Conservation (phyloP, 2,888 invertebrate genomes). For the Icerya purchasi region DNA sequence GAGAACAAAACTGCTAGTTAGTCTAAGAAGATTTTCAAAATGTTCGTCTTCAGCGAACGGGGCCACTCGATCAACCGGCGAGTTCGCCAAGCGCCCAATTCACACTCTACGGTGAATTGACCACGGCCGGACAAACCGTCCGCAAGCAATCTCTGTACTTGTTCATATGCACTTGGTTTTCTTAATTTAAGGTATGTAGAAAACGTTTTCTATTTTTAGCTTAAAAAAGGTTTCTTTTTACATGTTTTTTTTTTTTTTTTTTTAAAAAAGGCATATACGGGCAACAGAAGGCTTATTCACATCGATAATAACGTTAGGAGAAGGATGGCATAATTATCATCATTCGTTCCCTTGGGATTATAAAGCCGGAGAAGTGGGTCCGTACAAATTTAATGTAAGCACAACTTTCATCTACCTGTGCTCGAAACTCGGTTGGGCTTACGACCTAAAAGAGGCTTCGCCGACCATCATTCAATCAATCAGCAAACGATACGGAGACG, state of each 20-base stretch:
- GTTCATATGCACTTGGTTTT: too few species aligned
- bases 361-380: neutral
- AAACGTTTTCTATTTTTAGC: too few species aligned
- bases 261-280: neutral
- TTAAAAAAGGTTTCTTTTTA: too few species aligned
- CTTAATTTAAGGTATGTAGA: too few species aligned
- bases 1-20: too few species aligned
- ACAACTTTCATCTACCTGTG: neutral
- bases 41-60: too few species aligned
- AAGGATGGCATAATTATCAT: neutral
- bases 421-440: neutral
- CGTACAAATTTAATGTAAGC: neutral
- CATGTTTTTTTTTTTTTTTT: neutral
- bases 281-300: neutral
- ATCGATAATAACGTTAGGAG: neutral
- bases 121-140: too few species aligned
- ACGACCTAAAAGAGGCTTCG: neutral
- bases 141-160: too few species aligned
- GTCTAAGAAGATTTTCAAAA: too few species aligned
- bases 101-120: too few species aligned
- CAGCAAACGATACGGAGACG: neutral
- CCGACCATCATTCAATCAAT: neutral
- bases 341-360: neutral
- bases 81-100: too few species aligned
- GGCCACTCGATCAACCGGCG: too few species aligned